A percentile compares a stretch with the other conserved stretches of the same genome.
phyloP scores from a whole-genome alignment of 2,113 vertebrate species.

The Sula dactylatra region DNA sequence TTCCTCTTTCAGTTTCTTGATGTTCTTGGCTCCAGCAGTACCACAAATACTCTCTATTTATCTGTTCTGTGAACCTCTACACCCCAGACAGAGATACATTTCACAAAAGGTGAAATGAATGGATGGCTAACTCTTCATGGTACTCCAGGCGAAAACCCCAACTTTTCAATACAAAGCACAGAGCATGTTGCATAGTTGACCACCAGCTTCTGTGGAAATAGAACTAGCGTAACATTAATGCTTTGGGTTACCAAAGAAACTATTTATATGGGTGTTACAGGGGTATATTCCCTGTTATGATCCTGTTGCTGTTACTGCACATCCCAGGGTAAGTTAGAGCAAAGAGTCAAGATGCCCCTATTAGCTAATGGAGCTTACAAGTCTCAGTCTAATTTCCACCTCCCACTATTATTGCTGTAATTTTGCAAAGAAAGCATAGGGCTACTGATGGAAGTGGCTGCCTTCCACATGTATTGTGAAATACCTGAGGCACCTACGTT shows the following conservation, averaged over 20 bases:
- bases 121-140: not conserved
- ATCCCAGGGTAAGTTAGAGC: not conserved
- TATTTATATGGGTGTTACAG: not conserved
- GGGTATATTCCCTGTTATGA: not conserved
- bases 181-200: not conserved
- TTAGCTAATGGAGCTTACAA: not conserved
- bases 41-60: not conserved
- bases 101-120: not conserved
- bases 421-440: not conserved
- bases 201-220: not conserved
- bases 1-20: not conserved
- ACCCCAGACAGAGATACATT: not conserved
- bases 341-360: not conserved
- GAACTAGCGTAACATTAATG: not conserved
- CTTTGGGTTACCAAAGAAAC: not conserved
- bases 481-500: not conserved
- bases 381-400: not conserved
- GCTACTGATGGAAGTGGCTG: not conserved
- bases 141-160: not conserved
- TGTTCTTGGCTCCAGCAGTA: not conserved
- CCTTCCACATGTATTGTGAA: not conserved
- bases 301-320: not conserved
- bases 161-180: not conserved
- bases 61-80: not conserved
- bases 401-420: not conserved